Evolutionary conservation across 2,888 invertebrate species (phyloP).

Genomic region (Steromphala cineraria): DNA sequence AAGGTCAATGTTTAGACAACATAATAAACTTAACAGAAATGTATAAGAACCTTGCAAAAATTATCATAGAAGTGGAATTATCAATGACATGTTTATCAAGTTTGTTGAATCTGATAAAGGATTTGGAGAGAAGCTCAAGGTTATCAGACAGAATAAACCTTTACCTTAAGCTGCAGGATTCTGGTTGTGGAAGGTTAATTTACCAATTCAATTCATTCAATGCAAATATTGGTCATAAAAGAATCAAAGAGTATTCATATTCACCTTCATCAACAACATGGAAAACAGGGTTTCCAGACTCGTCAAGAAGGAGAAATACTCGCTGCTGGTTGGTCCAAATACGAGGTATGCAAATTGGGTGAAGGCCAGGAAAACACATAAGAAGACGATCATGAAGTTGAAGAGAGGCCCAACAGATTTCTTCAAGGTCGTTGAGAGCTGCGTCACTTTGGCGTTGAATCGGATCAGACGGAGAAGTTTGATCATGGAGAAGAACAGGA

Average conservation of each 20-base stretch:
- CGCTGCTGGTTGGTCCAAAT: slow-evolving; percentile 48
- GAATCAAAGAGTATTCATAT: background rate
- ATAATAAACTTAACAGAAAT: too few relatives aligned
- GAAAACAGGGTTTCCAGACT: slow-evolving; percentile 68
- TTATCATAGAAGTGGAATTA: too few relatives aligned
- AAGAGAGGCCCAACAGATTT: slow-evolving; percentile 65
- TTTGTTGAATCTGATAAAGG: too few relatives aligned
- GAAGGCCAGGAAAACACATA: slow-evolving; percentile 69
- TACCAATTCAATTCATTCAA: too few relatives aligned
- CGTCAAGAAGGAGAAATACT: slow-evolving; percentile 58
- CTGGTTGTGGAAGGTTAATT: too few relatives aligned
- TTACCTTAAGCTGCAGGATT: too few relatives aligned
- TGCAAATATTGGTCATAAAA: background rate
- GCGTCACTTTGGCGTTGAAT: slow-evolving; percentile 72
- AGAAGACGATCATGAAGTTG: slow-evolving; percentile 71
- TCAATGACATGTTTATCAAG: too few relatives aligned
- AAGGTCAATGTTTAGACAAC: too few relatives aligned
- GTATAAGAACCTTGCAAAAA: too few relatives aligned
- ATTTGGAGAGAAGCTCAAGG: too few relatives aligned
- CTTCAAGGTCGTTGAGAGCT: slow-evolving; percentile 68
- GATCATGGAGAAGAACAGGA: slow-evolving; percentile 73
- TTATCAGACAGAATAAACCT: too few relatives aligned
- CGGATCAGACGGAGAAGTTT: slow-evolving; percentile 74
- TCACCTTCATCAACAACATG: slow-evolving; percentile 65
- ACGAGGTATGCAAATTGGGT: slow-evolving; percentile 60